Conservation (phyloP, 2,113 vertebrate species). For the Galeopterus variegatus region DNA sequence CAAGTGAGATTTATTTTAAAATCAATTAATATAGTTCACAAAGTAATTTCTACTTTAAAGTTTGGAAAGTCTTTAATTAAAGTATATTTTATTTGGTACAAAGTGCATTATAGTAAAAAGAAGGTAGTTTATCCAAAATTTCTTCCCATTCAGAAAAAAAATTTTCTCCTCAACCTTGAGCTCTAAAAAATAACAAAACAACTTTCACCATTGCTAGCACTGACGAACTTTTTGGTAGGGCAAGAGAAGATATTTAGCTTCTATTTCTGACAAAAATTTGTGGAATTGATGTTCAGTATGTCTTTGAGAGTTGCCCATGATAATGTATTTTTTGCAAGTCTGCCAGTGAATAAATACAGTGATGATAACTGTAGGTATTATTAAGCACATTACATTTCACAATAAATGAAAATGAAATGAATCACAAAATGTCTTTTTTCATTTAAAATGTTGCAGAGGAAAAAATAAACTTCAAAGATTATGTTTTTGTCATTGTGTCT, state of each 20-base stretch:
- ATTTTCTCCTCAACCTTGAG: background rate
- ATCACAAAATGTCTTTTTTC: background rate
- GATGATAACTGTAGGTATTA: background rate
- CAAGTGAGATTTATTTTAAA: background rate
- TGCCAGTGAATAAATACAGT: background rate
- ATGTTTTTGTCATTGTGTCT: background rate
- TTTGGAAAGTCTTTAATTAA: background rate
- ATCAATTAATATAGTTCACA: background rate
- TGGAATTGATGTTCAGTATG: background rate
- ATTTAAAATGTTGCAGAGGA: background rate
- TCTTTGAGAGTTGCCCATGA: background rate
- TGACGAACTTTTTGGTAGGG: background rate
- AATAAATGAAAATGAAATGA: background rate
- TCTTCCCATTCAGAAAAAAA: background rate
- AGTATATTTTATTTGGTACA: background rate
- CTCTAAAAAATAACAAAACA: background rate
- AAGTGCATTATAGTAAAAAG: background rate
- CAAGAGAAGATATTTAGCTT: background rate
- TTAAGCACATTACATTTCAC: background rate
- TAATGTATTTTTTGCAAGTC: background rate
- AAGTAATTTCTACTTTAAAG: background rate
- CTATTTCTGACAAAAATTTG: background rate
- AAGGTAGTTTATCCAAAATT: background rate
- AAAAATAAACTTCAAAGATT: background rate
- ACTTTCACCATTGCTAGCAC: background rate